Evolutionary conservation across 2,888 invertebrate species (phyloP).

Genomic region (Xanthia togata): DNA sequence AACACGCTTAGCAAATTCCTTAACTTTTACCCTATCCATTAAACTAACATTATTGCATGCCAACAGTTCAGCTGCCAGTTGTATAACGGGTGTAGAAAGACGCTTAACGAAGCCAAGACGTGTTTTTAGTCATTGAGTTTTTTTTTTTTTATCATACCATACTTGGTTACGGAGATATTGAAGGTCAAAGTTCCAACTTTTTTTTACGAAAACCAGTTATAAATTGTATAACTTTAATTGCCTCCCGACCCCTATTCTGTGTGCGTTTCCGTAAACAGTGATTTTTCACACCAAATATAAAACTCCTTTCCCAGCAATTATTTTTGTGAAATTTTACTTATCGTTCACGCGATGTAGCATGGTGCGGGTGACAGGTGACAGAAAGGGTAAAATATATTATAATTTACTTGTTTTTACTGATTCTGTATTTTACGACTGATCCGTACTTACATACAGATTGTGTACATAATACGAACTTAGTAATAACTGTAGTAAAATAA

Average conservation of each 20-base stretch:
- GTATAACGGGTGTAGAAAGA: neutral
- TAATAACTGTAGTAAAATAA: no score
- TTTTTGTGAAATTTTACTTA: neutral
- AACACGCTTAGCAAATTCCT: neutral
- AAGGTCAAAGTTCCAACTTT: neutral
- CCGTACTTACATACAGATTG: no score
- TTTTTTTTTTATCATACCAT: neutral
- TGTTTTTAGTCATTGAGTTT: no score
- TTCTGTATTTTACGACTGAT: no score
- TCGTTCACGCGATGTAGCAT: no score
- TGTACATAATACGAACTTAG: no score
- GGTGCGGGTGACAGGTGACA: no score
- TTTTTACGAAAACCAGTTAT: neutral
- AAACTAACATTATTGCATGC: conserved; percentile 9
- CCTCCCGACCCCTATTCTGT: neutral
- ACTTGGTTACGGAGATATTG: neutral
- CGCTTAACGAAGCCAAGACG: no score
- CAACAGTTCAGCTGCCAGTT: conserved; percentile 1
- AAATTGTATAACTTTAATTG: no score
- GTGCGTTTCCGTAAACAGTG: no score
- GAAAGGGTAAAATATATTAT: no score
- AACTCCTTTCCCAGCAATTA: neutral
- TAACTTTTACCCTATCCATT: neutral
- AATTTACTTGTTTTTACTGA: no score
- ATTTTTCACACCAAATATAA: neutral